Evolutionary conservation across 2,888 invertebrate species (phyloP), one percentile per base, ranked within the genome.

Genomic region (Lacanobia oleracea): DNA sequence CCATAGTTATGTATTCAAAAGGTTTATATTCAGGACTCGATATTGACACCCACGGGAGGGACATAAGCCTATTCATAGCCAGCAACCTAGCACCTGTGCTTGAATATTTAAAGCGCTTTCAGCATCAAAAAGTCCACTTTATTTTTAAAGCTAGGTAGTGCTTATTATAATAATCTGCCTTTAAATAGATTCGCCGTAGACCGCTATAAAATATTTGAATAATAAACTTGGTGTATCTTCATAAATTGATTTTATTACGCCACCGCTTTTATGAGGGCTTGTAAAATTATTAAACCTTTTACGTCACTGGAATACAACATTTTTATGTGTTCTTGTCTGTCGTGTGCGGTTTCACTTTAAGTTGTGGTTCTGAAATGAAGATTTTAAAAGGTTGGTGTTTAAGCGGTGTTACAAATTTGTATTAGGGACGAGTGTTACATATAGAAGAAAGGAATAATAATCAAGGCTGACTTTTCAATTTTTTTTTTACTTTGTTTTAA

Each of bases 221-320:
- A 82, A 79, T 78, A 75, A 75, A 75, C 56, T 68, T 54, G n/a
- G 48, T 59, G 64, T 69, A 67, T 77, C 63, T 79, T 75, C 72
- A 72, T 79, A 85, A 82, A 85, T 79, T 79, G 70, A 79, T 75
- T 79, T 75, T 82, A 82, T 72, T 71, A 67, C 72, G 21, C 57
- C 33, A 23, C 51, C 27, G 21, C 6, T 66, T 85, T 85, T 75
- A 82, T 71, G 83, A 75, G 54, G 40, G 66, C 70, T 71, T 72
- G 67, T 72, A 82, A 71, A 78, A 67, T 78, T 65, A 81, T 76
- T 61, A 60, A 73, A 67, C 48, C 50, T 71, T 74, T 79, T 75
- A 68, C 62, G 43, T n/a, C n/a, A 60, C 21, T 45, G 48, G 33
- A 64, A 75, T 70, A 73, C 65, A 57, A 54, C 48, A n/a, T 60